Conservation (phyloP, 1,140 invertebrate genomes). For the Microplitis mediator region DNA sequence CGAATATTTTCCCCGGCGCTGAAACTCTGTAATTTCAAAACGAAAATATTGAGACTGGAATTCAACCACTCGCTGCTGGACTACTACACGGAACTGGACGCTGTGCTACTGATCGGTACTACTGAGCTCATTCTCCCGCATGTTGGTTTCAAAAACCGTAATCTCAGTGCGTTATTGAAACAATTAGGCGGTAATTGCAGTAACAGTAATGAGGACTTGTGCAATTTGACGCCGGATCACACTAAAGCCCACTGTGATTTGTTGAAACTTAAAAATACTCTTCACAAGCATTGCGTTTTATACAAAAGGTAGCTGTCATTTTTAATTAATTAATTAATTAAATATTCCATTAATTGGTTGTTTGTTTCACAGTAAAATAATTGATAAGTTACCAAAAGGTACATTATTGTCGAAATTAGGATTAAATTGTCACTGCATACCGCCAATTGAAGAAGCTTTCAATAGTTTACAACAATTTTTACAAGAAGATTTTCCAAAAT, state of each 20-base stretch:
- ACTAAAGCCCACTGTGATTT: slow-evolving; percentile 49
- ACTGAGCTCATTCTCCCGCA: slow-evolving; percentile 53
- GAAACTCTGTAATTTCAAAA: slow-evolving; percentile 54
- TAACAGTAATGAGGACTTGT: slow-evolving; percentile 41
- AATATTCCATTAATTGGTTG: too few relatives aligned
- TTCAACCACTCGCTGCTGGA: slow-evolving; percentile 80
- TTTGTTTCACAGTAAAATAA: slow-evolving; percentile 48
- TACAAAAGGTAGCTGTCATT: slow-evolving; percentile 51
- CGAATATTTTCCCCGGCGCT: slow-evolving; percentile 80
- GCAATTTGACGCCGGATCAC: slow-evolving; percentile 58
- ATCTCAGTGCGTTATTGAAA: slow-evolving; percentile 48
- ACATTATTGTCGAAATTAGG: slow-evolving; percentile 50
- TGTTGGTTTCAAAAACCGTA: slow-evolving; percentile 43
- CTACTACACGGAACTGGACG: slow-evolving; percentile 90
- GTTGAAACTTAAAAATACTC: slow-evolving; percentile 45
- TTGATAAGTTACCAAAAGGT: slow-evolving; percentile 53
- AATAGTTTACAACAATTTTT: slow-evolving; percentile 58
- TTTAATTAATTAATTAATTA: slow-evolving; percentile 19
- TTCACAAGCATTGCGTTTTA: slow-evolving; percentile 51
- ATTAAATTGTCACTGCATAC: slow-evolving; percentile 53
- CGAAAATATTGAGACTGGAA: slow-evolving; percentile 68
- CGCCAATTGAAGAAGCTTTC: slow-evolving; percentile 56
- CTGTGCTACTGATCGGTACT: slow-evolving; percentile 74
- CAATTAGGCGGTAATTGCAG: slow-evolving; percentile 39
- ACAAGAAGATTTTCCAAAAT: slow-evolving; percentile 57